A percentile compares a stretch with the other conserved stretches of the same genome.
Evolutionary conservation across 2,797 vertebrate species (phyloP).

Genomic region (Phataginus tricuspis): DNA sequence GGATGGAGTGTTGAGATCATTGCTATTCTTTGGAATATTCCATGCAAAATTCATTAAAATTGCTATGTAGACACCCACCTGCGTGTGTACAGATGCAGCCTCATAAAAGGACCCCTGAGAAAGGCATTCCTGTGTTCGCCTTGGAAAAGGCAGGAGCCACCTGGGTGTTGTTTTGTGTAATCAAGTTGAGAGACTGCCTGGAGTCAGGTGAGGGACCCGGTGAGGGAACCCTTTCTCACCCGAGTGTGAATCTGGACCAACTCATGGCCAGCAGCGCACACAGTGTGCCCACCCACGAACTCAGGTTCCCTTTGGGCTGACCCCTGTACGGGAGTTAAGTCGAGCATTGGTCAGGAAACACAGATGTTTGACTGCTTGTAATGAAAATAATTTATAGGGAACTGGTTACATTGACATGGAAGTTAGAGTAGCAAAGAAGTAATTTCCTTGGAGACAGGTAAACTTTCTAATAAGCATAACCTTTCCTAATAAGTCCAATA

Average conservation of each 20-base stretch:
- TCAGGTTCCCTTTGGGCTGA: background rate
- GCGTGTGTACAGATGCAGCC: constrained; percentile 1
- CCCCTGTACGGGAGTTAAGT: background rate
- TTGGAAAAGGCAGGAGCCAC: constrained; percentile 13
- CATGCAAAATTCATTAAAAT: constrained; percentile 69
- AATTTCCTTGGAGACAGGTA: constrained; percentile 22
- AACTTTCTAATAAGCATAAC: constrained; percentile 36
- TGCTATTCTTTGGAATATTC: constrained; percentile 21
- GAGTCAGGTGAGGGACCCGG: background rate
- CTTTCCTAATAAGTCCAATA: background rate
- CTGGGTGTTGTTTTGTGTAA: constrained; percentile 69
- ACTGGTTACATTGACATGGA: background rate
- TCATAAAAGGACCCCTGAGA: constrained; percentile 1
- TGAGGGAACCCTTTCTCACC: background rate
- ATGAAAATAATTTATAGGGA: constrained; percentile 44
- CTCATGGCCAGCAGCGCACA: background rate
- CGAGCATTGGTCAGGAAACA: background rate
- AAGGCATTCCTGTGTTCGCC: background rate
- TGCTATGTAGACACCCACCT: constrained; percentile 60
- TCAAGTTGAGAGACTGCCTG: constrained; percentile 63
- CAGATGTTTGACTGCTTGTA: constrained; percentile 21
- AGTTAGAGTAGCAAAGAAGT: constrained; percentile 36
- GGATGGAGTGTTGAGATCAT: constrained; percentile 38
- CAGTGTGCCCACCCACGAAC: background rate
- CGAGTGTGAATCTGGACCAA: background rate